phyloP scores from a whole-genome alignment of 2,888 invertebrate species.

The Eremobia ochroleuca region DNA sequence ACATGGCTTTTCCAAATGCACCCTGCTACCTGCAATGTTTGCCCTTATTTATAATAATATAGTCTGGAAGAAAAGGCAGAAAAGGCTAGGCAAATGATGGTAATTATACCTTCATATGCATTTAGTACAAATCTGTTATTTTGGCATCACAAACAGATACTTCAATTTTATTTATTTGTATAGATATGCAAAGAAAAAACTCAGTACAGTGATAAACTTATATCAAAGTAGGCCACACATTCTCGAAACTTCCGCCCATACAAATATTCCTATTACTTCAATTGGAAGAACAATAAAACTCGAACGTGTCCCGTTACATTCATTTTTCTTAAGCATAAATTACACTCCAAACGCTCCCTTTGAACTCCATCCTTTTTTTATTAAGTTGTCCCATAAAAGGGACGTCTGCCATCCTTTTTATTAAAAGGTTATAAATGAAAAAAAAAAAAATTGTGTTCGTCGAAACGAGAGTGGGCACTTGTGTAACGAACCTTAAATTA shows the following conservation, averaged over 20 bases:
- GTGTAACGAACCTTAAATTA: slow-evolving; percentile 70
- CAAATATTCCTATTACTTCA: slow-evolving; percentile 69
- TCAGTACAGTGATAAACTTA: slow-evolving; percentile 1
- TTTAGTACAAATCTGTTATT: not conserved
- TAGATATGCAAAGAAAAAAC: not conserved
- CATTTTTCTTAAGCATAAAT: slow-evolving; percentile 81
- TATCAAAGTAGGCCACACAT: slow-evolving; percentile 50
- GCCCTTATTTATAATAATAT: no score
- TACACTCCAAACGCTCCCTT: slow-evolving; percentile 73
- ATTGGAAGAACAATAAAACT: slow-evolving; percentile 81
- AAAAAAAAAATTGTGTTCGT: slow-evolving; percentile 72
- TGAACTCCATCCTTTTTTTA: slow-evolving; percentile 76
- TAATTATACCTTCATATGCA: no score
- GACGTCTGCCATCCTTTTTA: slow-evolving; percentile 73
- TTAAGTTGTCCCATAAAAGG: slow-evolving; percentile 75
- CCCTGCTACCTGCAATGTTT: no score
- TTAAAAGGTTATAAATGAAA: slow-evolving; percentile 76
- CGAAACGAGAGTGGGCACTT: slow-evolving; percentile 71
- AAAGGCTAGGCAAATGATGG: not conserved
- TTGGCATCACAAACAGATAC: not conserved
- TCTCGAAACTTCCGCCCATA: slow-evolving; percentile 53
- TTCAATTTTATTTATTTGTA: not conserved
- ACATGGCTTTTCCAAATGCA: no score
- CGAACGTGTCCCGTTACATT: slow-evolving; percentile 79
- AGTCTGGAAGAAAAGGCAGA: no score